phyloP scores from a whole-genome alignment of 2,888 invertebrate genomes.

The Athalia rosae region DNA sequence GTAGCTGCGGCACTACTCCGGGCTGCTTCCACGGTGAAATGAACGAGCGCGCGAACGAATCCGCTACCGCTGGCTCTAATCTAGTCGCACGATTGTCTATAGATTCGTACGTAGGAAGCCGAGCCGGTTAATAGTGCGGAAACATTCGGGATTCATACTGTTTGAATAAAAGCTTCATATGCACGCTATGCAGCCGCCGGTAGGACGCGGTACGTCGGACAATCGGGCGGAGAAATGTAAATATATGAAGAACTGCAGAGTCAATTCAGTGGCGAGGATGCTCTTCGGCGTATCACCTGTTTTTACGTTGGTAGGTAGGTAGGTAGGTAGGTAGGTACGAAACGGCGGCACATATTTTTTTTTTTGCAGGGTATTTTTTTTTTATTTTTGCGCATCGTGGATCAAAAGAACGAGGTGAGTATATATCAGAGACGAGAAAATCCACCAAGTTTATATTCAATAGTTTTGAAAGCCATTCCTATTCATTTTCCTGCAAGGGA shows the following conservation, averaged over 20 bases:
- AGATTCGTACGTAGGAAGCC: background rate
- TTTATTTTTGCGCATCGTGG: no score
- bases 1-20: background rate
- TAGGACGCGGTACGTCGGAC: background rate
- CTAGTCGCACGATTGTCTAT: background rate
- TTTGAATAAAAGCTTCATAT: constrained; percentile 13
- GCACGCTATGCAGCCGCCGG: background rate
- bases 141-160: background rate
- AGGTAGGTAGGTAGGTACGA: no score
- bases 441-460: background rate
- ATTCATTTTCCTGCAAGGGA: background rate
- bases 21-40: constrained; percentile 2
- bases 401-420: no score
- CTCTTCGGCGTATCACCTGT: background rate
- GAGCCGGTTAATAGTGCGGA: background rate
- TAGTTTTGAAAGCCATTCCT: background rate
- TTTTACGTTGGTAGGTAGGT: no score
- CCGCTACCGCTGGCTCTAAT: background rate
- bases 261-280: constrained; percentile 19
- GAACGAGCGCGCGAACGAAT: constrained; percentile 13
- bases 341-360: no score
- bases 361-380: no score
- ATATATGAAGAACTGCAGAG: background rate
- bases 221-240: no score
- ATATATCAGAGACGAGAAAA: background rate